phyloP scores from a whole-genome alignment of 2,888 invertebrate species.

The Arge pagana region DNA sequence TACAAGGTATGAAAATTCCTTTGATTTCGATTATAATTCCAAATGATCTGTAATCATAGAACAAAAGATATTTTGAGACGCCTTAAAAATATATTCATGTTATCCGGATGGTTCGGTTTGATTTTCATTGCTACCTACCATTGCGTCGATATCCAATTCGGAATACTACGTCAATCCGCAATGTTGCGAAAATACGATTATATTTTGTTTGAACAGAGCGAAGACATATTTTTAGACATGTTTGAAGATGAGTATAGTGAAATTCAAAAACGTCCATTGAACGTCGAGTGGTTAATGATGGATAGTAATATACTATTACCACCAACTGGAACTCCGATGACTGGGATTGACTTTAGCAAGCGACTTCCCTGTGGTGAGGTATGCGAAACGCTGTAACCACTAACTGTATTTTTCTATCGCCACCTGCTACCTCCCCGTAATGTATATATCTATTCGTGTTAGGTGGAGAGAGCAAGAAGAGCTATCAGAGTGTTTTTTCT shows the following conservation, averaged over 20 bases:
- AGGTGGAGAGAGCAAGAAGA: slow-evolving; percentile 85
- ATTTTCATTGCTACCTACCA: too few species aligned
- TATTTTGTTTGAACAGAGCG: slow-evolving; percentile 64
- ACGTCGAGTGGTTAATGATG: slow-evolving; percentile 95
- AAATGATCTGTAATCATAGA: too few species aligned
- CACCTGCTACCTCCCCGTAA: background rate
- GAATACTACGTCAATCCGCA: background rate
- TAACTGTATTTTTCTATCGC: slow-evolving; percentile 10
- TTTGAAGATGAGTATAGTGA: slow-evolving; percentile 98
- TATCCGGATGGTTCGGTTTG: too few species aligned
- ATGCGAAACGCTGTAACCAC: slow-evolving; percentile 47
- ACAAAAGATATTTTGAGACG: too few species aligned
- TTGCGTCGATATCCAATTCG: background rate
- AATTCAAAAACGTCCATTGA: slow-evolving; percentile 82
- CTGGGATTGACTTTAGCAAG: slow-evolving; percentile 92
- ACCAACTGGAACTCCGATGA: slow-evolving; percentile 94
- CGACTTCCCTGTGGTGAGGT: slow-evolving; percentile 96
- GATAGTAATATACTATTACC: slow-evolving; percentile 93
- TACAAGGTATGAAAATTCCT: slow-evolving; percentile 69
- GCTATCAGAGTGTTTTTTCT: slow-evolving; percentile 94
- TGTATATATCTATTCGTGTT: slow-evolving; percentile 36
- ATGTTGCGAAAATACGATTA: background rate
- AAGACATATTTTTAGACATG: slow-evolving; percentile 97
- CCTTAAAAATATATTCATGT: too few species aligned
- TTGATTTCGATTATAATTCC: too few species aligned